These are phyloP conservation scores for Conistra vaccinii DNA, from an alignment of 2,888 invertebrate species.

Conservation along the genomic window DNA sequence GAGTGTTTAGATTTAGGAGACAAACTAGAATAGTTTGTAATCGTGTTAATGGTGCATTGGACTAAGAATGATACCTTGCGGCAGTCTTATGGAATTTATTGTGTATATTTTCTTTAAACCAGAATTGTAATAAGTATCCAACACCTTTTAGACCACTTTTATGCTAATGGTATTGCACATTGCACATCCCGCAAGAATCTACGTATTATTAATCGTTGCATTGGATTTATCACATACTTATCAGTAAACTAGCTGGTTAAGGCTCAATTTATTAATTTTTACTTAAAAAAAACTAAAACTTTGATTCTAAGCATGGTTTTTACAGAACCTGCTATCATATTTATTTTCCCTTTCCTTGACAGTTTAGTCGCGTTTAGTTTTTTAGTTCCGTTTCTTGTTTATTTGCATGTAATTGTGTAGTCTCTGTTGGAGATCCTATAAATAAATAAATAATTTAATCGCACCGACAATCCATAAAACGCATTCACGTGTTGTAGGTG, in stretches of 20 bases:
- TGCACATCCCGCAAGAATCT: constrained; percentile 13
- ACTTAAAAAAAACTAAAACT: too few species aligned
- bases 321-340: too few species aligned
- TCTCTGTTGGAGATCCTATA: neutral
- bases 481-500: constrained; percentile 58
- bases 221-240: neutral
- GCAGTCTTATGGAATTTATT: neutral
- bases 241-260: too few species aligned
- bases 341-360: too few species aligned
- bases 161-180: neutral
- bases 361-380: too few species aligned
- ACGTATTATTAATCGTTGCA: constrained; percentile 14
- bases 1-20: constrained; percentile 37
- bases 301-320: too few species aligned
- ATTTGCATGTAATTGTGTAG: neutral
- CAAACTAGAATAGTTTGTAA: constrained; percentile 14
- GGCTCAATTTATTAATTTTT: too few species aligned
- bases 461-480: constrained; percentile 53
- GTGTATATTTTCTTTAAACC: too few species aligned
- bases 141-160: neutral
- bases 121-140: neutral
- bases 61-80: neutral
- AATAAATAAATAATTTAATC: neutral
- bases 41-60: constrained; percentile 20
- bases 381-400: neutral